phyloP scores from a whole-genome alignment of 2,113 vertebrate genomes.

The Atrichornis clamosus region DNA sequence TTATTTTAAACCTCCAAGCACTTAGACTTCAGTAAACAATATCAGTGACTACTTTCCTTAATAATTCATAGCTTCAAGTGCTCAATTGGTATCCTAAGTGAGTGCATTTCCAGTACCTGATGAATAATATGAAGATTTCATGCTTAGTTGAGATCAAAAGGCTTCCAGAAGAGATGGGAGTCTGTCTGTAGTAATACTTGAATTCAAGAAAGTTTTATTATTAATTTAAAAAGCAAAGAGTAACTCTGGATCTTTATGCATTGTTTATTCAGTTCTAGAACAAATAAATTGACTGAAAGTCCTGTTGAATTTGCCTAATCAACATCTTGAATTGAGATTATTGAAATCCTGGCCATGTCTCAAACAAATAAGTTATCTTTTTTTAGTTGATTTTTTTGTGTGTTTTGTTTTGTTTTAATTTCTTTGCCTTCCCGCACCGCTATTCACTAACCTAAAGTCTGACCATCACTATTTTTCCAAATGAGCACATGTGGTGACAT shows the following conservation, averaged over 20 bases:
- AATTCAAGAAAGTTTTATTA: neutral
- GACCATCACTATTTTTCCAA: neutral
- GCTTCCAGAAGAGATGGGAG: neutral
- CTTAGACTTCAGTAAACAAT: neutral
- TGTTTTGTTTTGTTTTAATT: neutral
- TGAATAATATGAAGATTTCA: neutral
- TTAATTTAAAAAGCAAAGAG: neutral
- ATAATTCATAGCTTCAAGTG: neutral
- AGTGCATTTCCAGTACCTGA: neutral
- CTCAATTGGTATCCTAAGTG: neutral
- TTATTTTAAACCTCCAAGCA: neutral
- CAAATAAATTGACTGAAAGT: neutral
- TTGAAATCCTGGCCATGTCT: neutral
- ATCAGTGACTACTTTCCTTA: neutral
- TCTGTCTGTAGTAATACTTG: neutral
- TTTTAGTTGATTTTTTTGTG: neutral
- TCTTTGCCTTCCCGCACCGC: neutral
- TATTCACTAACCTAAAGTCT: neutral
- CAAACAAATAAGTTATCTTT: neutral
- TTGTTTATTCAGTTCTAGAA: neutral
- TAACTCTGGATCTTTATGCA: neutral
- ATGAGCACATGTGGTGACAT: slow-evolving; percentile 55
- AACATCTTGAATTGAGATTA: neutral
- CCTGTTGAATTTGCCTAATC: neutral
- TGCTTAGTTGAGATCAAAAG: neutral